Evolutionary conservation across 1,140 invertebrate genomes (phyloP).

Genomic region (Brevipalpus yothersi): DNA sequence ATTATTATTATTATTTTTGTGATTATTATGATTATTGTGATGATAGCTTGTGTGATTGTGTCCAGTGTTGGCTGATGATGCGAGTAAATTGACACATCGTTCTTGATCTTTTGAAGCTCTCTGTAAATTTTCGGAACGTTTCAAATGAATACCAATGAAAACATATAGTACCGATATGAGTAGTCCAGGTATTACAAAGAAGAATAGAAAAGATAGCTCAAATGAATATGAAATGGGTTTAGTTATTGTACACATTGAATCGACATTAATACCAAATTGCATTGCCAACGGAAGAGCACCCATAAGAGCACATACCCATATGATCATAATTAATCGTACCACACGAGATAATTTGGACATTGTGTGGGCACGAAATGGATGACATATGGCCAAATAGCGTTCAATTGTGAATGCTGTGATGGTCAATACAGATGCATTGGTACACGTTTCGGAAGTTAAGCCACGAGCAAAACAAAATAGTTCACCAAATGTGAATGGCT

Average conservation of each 20-base stretch:
- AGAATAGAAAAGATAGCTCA: conserved; percentile 52
- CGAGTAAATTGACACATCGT: too few species aligned
- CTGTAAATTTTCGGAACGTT: conserved; percentile 16
- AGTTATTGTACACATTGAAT: not conserved
- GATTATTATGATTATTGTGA: too few species aligned
- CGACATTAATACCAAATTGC: conserved; percentile 17
- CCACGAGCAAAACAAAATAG: conserved; percentile 58
- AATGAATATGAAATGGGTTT: conserved; percentile 22
- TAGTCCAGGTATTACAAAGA: conserved; percentile 61
- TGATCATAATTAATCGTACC: conserved; percentile 19
- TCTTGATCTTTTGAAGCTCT: not conserved
- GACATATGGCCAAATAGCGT: conserved; percentile 77
- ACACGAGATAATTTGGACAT: conserved; percentile 21
- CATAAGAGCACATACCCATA: conserved; percentile 19
- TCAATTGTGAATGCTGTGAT: conserved; percentile 84
- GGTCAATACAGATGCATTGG: conserved; percentile 72
- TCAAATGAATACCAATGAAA: conserved; percentile 10
- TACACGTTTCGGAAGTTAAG: conserved; percentile 60
- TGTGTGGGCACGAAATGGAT: conserved; percentile 33
- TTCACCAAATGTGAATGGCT: conserved; percentile 65
- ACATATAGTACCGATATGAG: conserved; percentile 57
- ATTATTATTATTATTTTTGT: too few species aligned
- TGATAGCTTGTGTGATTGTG: too few species aligned
- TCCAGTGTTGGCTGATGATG: too few species aligned
- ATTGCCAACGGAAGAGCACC: conserved; percentile 28